Percentiles rank a stretch among this genome's conserved stretches.
These are phyloP conservation scores for Theocolax elegans DNA, from an alignment of 1,140 invertebrate genomes.

Conservation along the genomic window DNA sequence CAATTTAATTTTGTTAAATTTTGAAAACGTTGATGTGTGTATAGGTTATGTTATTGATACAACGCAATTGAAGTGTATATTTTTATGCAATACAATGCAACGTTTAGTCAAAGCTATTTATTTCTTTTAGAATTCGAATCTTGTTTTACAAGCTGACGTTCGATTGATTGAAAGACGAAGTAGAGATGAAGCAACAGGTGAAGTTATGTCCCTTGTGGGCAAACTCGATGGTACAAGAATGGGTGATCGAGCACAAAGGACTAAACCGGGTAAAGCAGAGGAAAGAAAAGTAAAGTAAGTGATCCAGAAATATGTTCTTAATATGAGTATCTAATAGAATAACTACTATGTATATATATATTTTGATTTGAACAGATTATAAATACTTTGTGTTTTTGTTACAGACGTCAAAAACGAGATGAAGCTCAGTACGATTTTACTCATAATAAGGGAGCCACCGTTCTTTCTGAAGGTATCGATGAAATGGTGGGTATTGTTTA, in stretches of 20 bases:
- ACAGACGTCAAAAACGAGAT: conserved; percentile 84
- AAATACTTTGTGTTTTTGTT: conserved; percentile 45
- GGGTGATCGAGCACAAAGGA: conserved; percentile 93
- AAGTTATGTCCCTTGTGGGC: conserved; percentile 94
- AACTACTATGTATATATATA: too few species aligned
- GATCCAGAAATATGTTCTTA: neutral
- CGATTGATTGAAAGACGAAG: conserved; percentile 95
- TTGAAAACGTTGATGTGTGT: neutral
- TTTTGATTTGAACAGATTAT: too few species aligned
- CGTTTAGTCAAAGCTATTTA: neutral
- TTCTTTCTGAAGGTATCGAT: conserved; percentile 89
- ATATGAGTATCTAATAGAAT: too few species aligned
- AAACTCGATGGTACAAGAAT: conserved; percentile 93
- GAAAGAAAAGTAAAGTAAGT: conserved; percentile 92
- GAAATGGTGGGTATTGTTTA: conserved; percentile 95
- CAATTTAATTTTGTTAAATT: neutral
- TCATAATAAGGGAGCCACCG: conserved; percentile 87
- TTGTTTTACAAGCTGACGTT: conserved; percentile 99
- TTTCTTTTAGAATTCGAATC: conserved; percentile 93
- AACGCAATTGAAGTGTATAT: conserved; percentile 4
- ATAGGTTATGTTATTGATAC: conserved; percentile 14
- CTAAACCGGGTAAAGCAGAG: conserved; percentile 88
- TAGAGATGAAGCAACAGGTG: conserved; percentile 98
- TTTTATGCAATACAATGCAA: neutral
- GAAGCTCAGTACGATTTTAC: conserved; percentile 92